These are phyloP conservation scores for Rhagophthalmus giganteus DNA, from an alignment of 2,888 invertebrate genomes.

Conservation along the genomic window DNA sequence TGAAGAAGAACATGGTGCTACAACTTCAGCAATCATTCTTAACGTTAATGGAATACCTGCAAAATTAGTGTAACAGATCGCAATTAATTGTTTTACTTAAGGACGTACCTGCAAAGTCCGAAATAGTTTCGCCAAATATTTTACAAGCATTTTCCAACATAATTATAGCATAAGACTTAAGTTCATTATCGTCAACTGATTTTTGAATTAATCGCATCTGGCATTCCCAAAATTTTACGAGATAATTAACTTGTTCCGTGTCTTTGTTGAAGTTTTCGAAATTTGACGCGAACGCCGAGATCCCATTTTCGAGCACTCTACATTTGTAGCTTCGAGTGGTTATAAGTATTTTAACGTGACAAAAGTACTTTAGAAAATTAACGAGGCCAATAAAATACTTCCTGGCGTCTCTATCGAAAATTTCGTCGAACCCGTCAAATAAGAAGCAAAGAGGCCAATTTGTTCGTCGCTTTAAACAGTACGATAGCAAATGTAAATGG, in stretches of 20 bases:
- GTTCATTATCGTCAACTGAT: not conserved
- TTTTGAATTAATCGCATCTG: slow-evolving; percentile 6
- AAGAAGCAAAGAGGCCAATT: slow-evolving; percentile 11
- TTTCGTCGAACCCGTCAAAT: slow-evolving; percentile 20
- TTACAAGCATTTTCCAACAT: slow-evolving; percentile 5
- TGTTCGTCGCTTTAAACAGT: slow-evolving; percentile 12
- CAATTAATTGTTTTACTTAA: not conserved
- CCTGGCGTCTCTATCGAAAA: not conserved
- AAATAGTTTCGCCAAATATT: slow-evolving; percentile 15
- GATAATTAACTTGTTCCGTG: slow-evolving; percentile 7
- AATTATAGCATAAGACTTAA: not conserved
- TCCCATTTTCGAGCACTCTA: slow-evolving; percentile 13
- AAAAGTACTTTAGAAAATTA: slow-evolving; percentile 6
- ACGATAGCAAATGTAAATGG: slow-evolving; percentile 9
- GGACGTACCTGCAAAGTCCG: slow-evolving; percentile 14
- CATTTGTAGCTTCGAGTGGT: slow-evolving; percentile 16
- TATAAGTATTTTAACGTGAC: slow-evolving; percentile 13
- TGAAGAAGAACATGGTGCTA: slow-evolving; percentile 1
- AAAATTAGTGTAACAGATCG: too few species aligned
- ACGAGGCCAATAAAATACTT: slow-evolving; percentile 7
- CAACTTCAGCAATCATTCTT: slow-evolving; percentile 23
- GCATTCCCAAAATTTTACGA: slow-evolving; percentile 8
- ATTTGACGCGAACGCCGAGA: slow-evolving; percentile 14
- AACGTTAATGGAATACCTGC: slow-evolving; percentile 20
- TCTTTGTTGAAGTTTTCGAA: slow-evolving; percentile 2